Base-by-base conservation (phyloP, 2,113 vertebrate species). In the Naja naja region DNA sequence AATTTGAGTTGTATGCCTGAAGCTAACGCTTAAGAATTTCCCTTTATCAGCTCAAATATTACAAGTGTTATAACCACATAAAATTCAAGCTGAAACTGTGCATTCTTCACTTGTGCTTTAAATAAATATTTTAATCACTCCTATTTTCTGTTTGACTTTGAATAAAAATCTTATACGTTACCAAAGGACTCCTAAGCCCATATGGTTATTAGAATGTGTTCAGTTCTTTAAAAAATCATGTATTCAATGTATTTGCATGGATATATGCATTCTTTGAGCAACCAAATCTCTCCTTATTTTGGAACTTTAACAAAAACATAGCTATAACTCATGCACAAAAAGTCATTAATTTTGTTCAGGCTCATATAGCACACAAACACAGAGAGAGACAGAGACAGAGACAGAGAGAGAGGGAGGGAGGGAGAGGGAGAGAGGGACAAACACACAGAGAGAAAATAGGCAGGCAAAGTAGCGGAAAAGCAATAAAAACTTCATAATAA, bases 401-500 rank as follows among this genome's bases (percentile, higher is more conserved):
- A 55, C 0, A 55, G 18, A 5, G 54, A 27, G 56, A 3, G 23
- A 3, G 5, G 1, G 55, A 7, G 58, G 3, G 25, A 11, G 25
- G 10, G 3, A 4, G 58, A 12, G 58, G 0, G 9, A 4, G 58
- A 4, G 3, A 60, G 1, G 3, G 60, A 69, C 4, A 16, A 2
- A 60, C 1, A 27, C 47, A 49, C 8, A 56, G 27, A 14, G 60
- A 64, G 69, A 39, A 34, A 2, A 34, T 18, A 74, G 5, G n/a
- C 14, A 34, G 16, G 20, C 14, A 81, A 81, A 39, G 18, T 43
- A 81, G 0, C 18, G 60, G 87, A 18, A 30, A 55, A 45, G 94
- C 20, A 94, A 93, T 89, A 55, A 93, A 91, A 47, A 89, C 69
- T 94, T 96, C 93, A 95, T 96, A 94, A 95, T 94, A 93, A 88